Evolutionary conservation across 2,797 vertebrate species (phyloP).

Genomic region (Semotilus atromaculatus): DNA sequence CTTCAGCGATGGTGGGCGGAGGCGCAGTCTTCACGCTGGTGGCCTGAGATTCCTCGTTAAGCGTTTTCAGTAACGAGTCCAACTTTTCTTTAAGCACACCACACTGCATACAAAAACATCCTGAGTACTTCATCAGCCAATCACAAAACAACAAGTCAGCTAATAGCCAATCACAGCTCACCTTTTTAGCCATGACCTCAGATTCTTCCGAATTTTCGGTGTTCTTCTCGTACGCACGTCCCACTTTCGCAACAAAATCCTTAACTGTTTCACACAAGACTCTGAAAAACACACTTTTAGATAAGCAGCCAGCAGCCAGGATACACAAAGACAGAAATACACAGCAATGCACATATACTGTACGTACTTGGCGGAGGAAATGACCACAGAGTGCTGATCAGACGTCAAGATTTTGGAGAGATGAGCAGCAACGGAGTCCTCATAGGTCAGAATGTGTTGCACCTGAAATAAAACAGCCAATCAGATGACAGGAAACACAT

Average conservation of each 20-base stretch:
- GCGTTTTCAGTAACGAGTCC: constrained; percentile 90
- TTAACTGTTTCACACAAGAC: constrained; percentile 97
- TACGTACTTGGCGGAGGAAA: constrained; percentile 94
- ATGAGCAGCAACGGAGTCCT: constrained; percentile 95
- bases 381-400: constrained; percentile 96
- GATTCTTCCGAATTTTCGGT: constrained; percentile 91
- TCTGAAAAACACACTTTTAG: constrained; percentile 68
- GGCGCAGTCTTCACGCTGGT: constrained; percentile 81
- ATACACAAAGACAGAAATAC: constrained; percentile 10
- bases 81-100: constrained; percentile 94
- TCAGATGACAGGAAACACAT: constrained; percentile 3
- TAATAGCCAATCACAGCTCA: constrained; percentile 61
- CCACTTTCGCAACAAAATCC: constrained; percentile 95
- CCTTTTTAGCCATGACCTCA: constrained; percentile 94
- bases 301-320: constrained; percentile 34
- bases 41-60: constrained; percentile 93
- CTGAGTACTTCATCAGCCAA: background rate
- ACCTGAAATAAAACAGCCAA: constrained; percentile 76
- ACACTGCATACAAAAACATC: constrained; percentile 78
- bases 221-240: constrained; percentile 93
- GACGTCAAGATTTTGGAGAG: constrained; percentile 96
- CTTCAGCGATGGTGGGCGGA: constrained; percentile 90
- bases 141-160: background rate
- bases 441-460: constrained; percentile 96
- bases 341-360: background rate